Percentiles rank a stretch among this genome's conserved stretches.
Evolutionary conservation across 2,113 vertebrate genomes (phyloP).

Genomic region (Rhodinocichla rosea): DNA sequence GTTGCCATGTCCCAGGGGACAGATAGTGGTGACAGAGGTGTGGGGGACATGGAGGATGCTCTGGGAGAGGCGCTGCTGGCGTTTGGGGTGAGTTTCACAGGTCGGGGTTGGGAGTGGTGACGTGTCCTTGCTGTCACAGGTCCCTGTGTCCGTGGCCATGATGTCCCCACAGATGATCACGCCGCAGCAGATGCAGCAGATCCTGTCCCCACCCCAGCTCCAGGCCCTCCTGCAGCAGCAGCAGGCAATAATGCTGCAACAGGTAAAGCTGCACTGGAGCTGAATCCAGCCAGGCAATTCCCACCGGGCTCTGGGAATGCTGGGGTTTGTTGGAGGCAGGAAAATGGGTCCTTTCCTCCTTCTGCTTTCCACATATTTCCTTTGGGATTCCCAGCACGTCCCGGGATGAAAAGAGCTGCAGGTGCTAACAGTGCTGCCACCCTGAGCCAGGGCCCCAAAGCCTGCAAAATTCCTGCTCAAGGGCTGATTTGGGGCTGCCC

Average conservation of each 20-base stretch:
- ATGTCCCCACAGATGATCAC: slow-evolving; percentile 99
- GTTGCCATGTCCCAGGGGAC: rapidly evolving
- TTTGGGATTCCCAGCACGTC: neutral
- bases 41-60: rapidly evolving
- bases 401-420: neutral
- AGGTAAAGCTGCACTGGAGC: slow-evolving; percentile 73
- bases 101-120: neutral
- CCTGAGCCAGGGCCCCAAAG: neutral
- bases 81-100: neutral
- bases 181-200: slow-evolving; percentile 99
- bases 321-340: neutral
- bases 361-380: rapidly evolving
- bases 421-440: neutral
- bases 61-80: rapidly evolving
- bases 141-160: slow-evolving; percentile 98
- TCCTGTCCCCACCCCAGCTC: slow-evolving; percentile 94
- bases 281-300: rapidly evolving
- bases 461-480: neutral
- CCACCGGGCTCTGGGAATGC: rapidly evolving
- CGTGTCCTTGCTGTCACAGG: slow-evolving; percentile 61
- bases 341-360: neutral
- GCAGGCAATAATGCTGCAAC: slow-evolving; percentile 96
- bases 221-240: slow-evolving; percentile 98
- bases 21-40: neutral
- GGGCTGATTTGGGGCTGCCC: neutral